phyloP scores from a whole-genome alignment of 1,140 invertebrate genomes.

The Samia ricini region DNA sequence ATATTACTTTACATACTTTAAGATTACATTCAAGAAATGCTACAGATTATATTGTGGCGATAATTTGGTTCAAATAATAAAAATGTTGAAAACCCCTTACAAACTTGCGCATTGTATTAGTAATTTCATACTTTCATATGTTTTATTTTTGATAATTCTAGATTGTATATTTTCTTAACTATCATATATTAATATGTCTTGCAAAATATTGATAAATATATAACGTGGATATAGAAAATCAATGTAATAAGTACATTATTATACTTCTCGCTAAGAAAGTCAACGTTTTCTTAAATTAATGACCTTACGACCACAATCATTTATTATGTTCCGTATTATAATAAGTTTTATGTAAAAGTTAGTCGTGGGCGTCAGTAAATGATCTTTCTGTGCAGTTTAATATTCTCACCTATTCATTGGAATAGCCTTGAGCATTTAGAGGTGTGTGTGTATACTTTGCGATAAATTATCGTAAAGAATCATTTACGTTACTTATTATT shows the following conservation, averaged over 20 bases:
- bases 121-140: neutral
- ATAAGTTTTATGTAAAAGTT: neutral
- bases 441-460: slow-evolving; percentile 9
- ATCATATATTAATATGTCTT: too few relatives aligned
- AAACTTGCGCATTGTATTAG: neutral
- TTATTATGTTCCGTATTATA: neutral
- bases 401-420: slow-evolving; percentile 14
- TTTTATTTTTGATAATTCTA: neutral
- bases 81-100: neutral
- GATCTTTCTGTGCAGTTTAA: slow-evolving; percentile 15
- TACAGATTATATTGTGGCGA: too few relatives aligned
- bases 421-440: slow-evolving; percentile 14
- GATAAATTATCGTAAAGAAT: slow-evolving; percentile 19
- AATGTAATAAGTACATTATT: too few relatives aligned
- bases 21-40: too few relatives aligned
- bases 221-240: neutral
- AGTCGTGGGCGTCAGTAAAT: slow-evolving; percentile 13
- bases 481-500: too few relatives aligned
- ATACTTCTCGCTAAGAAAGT: neutral
- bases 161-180: neutral
- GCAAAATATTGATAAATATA: neutral
- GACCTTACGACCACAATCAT: neutral
- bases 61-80: too few relatives aligned
- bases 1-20: too few relatives aligned
- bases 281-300: neutral